Evolutionary conservation across 1,140 invertebrate species (phyloP), one percentile per base, ranked within the genome.

Genomic region (Zeugodacus cucurbitae): DNA sequence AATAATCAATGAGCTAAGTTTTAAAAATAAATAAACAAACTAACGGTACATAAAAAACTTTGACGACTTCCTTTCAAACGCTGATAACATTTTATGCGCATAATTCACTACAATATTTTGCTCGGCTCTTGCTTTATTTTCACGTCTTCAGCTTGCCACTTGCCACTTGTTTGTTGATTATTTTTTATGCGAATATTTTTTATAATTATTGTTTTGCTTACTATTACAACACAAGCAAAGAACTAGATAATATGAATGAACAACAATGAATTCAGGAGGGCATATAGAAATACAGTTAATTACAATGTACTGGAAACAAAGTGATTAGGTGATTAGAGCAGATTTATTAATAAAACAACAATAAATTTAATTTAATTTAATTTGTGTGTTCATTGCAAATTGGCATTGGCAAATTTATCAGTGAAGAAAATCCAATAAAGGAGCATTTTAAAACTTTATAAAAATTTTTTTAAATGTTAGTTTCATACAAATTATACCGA

Each of bases 21-120:
- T 67, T 34, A 67, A 67, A 67, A 67, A 67, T 67, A 82, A 41
- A 32, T 32, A 37, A 37, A 37, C 17, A 29, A 78, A 78, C 29
- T 41, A 41, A 37, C 32, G 22, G 7, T 22, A 5, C 20, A 44
- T 82, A 41, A 14, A 86, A 86, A 48, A 62, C 57, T 59, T 59
- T n/a, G 67, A 62, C 86, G 37, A 62, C 78, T 89, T 89, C 88
- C 88, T 89, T 78, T 87, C 87, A 48, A 62, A 64, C 41, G 64
- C 70, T 89, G 88, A 89, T 88, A 89, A 89, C 74, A 57, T 88
- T 89, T 87, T 58, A 89, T 88, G 74, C 88, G 62, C 74, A 67
- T 87, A n/a, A n/a, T 88, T 88, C 7, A 74, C 32, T 74, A 22
- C 6, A 22, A 41, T 74, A 74, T 37, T 74, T 74, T 74, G 32